Percentiles rank a stretch among this genome's conserved stretches.
Conservation (phyloP, 2,797 vertebrate genomes). For the Labeo calbasu region DNA sequence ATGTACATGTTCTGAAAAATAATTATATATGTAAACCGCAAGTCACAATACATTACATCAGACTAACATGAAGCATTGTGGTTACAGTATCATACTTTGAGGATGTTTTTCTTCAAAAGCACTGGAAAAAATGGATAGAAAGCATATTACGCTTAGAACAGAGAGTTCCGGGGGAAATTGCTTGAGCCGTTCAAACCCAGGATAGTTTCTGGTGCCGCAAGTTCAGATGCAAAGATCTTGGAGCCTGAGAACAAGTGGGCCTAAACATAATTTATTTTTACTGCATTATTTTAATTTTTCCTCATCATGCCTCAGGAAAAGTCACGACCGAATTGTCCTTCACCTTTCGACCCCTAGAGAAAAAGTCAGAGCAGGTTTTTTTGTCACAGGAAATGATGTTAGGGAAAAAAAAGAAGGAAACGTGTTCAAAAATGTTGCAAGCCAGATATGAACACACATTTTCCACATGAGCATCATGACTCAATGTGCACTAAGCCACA, state of each 20-base stretch:
- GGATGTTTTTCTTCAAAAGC: neutral
- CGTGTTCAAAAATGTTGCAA: too few species aligned
- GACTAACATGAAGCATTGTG: neutral
- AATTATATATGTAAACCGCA: neutral
- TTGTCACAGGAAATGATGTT: too few species aligned
- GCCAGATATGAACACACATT: too few species aligned
- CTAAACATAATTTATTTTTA: constrained; percentile 8
- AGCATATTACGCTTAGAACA: neutral
- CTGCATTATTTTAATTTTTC: constrained; percentile 73
- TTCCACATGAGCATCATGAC: too few species aligned
- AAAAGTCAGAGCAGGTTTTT: constrained; percentile 41
- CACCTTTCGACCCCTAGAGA: constrained; percentile 59
- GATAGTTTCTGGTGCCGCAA: neutral
- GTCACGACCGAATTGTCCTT: constrained; percentile 76
- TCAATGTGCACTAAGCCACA: too few species aligned
- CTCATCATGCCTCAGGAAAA: constrained; percentile 74
- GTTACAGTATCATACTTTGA: neutral
- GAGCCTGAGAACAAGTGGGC: neutral
- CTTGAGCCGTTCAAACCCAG: neutral
- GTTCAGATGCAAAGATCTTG: neutral
- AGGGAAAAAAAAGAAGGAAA: too few species aligned
- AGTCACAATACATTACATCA: neutral
- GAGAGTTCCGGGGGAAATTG: neutral
- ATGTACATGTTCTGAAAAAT: neutral
- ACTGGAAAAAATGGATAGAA: neutral